A percentile compares a stretch with the other conserved stretches of the same genome.
Conservation (phyloP, 1,140 invertebrate genomes). For the Phenacoccus solenopsis region DNA sequence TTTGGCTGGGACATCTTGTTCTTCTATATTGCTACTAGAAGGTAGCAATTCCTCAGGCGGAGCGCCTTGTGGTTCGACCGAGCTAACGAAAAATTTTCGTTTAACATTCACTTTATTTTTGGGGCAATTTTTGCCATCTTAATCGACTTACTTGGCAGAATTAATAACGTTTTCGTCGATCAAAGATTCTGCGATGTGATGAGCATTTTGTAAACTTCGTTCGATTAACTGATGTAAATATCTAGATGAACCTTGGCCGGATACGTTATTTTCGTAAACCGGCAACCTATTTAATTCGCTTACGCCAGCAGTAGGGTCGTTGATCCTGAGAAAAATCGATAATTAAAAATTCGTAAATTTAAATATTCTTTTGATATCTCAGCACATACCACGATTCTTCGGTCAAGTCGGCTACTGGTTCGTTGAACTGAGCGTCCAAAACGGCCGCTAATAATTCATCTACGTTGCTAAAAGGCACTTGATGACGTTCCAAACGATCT, state of each 20-base stretch:
- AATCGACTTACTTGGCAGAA: background rate
- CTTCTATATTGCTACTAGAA: too few relatives aligned
- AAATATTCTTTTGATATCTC: background rate
- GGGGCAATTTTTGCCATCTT: too few relatives aligned
- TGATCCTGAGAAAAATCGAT: background rate
- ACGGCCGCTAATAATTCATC: slow-evolving; percentile 1
- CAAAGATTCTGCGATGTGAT: background rate
- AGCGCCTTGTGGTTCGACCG: background rate
- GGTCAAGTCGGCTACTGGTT: background rate
- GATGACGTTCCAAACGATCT: slow-evolving; percentile 41
- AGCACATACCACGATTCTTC: slow-evolving; percentile 7
- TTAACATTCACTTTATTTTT: background rate
- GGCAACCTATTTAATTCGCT: background rate
- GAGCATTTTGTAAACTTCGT: background rate
- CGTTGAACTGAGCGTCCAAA: slow-evolving; percentile 10
- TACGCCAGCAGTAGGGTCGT: background rate
- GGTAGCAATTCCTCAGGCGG: too few relatives aligned
- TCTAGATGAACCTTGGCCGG: background rate
- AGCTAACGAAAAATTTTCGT: background rate
- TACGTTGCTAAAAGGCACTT: slow-evolving; percentile 31
- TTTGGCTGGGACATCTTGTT: too few relatives aligned
- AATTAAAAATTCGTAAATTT: too few relatives aligned
- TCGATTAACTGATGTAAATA: background rate
- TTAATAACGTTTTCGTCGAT: background rate
- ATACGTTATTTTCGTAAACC: background rate